Base-by-base conservation (phyloP, 2,797 vertebrate genomes). In the Crocodylus rhombifer region DNA sequence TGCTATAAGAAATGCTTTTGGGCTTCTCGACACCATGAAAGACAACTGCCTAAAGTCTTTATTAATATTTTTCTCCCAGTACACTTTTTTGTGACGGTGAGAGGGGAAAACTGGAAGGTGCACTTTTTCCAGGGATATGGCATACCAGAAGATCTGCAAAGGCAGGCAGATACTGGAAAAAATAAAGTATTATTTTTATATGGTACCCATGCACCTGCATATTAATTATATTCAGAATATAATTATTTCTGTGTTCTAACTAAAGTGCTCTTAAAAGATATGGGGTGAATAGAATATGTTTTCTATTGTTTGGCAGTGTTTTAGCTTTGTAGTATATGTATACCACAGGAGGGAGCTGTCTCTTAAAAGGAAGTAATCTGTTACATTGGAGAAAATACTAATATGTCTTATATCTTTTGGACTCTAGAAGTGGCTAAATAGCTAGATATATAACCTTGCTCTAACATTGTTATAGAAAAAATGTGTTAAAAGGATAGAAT, bases 311-410 rank as follows among this genome's bases (percentile, higher is more conserved):
- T 20, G 30, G 5, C 21, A 25, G n/a, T 30, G 69, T 82, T 86
- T 92, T 73, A 28, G 2, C 55, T 79, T 89, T 79, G 60, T 63
- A 20, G 83, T 91, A 93, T 73, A 83, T 78, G 74, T 36, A 69
- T 18, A 11, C 96, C 97, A 95, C 93, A 79, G 86, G 96, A 95
- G 96, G 97, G 95, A 95, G 96, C 93, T 77, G 2, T 88, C 78
- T 79, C 82, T 82, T 71, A 80, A 36, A 60, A 2, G 17, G 33
- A 60, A 23, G 20, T 60, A 23, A n/a, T 65, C 26, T 12, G 23
- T 61, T 60, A 80, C 3, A 79, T 82, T 7, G 6, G 28, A 58
- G 17, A 65, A 82, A 94, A 86, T 7, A 21, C 14, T 5, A 9
- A 58, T 14, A 30, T 5, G 17, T n/a, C 64, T 26, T n/a, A 11